These are phyloP conservation scores for Ptychochromis oligacanthus DNA, from an alignment of 2,113 vertebrate genomes.

Conservation along the genomic window DNA sequence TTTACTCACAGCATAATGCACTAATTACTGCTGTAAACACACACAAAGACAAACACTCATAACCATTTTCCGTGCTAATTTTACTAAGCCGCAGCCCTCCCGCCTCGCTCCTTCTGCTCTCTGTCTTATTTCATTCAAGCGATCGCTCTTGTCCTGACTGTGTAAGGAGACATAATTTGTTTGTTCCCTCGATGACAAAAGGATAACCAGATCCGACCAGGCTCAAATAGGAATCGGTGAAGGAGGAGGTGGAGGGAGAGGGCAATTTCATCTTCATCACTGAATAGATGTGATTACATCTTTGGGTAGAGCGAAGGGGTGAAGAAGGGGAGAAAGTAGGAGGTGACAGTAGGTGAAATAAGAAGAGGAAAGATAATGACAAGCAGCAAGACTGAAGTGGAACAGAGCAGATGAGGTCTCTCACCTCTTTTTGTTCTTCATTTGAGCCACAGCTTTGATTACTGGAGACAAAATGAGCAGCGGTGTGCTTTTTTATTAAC, in stretches of 20 bases:
- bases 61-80: slow-evolving; percentile 45
- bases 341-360: slow-evolving; percentile 41
- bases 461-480: slow-evolving; percentile 24
- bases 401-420: slow-evolving; percentile 40
- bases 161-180: slow-evolving; percentile 60
- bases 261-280: slow-evolving; percentile 62
- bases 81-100: background rate
- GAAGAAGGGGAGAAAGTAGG: background rate
- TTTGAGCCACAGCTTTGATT: slow-evolving; percentile 48
- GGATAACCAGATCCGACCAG: slow-evolving; percentile 46
- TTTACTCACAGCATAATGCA: slow-evolving; percentile 70
- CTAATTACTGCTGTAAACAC: slow-evolving; percentile 76
- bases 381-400: slow-evolving; percentile 25
- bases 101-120: background rate
- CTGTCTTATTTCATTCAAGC: slow-evolving; percentile 15
- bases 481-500: slow-evolving; percentile 18
- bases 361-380: slow-evolving; percentile 56
- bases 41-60: slow-evolving; percentile 61
- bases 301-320: background rate
- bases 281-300: slow-evolving; percentile 63
- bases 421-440: slow-evolving; percentile 17
- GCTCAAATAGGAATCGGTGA: background rate
- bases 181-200: slow-evolving; percentile 64
- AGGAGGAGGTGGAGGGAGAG: slow-evolving; percentile 39
- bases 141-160: slow-evolving; percentile 12